phyloP scores from a whole-genome alignment of 2,797 vertebrate genomes.

The Takifugu rubripes region DNA sequence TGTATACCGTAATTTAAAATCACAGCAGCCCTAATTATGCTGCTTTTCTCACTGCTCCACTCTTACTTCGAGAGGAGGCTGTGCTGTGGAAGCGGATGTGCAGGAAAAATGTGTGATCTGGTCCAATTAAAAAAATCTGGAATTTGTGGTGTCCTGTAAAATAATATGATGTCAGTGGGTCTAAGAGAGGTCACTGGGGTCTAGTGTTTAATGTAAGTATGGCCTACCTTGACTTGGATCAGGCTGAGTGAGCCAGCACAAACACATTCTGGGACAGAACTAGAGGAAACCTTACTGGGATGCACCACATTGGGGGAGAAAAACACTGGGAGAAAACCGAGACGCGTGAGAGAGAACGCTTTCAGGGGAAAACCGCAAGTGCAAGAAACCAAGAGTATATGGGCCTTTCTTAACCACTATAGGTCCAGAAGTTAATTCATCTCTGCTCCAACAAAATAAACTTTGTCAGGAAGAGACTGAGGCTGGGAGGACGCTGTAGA shows the following conservation, averaged over 20 bases:
- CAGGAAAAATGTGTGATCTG: neutral
- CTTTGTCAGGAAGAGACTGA: constrained; percentile 33
- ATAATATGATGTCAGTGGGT: constrained; percentile 65
- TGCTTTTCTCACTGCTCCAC: constrained; percentile 12
- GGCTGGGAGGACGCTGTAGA: constrained; percentile 34
- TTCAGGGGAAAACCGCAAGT: constrained; percentile 52
- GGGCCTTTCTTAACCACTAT: constrained; percentile 58
- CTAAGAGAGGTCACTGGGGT: constrained; percentile 24
- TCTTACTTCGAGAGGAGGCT: constrained; percentile 23
- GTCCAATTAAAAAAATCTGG: constrained; percentile 17
- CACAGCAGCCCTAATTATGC: constrained; percentile 44
- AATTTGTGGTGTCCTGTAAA: constrained; percentile 29
- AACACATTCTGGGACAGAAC: constrained; percentile 65
- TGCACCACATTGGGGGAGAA: constrained; percentile 45
- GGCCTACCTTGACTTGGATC: constrained; percentile 30
- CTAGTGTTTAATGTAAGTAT: constrained; percentile 43
- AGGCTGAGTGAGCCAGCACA: constrained; percentile 59
- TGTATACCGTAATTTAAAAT: constrained; percentile 42
- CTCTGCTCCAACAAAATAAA: constrained; percentile 54
- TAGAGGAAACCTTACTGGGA: constrained; percentile 53
- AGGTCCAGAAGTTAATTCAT: constrained; percentile 63
- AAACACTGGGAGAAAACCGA: constrained; percentile 67
- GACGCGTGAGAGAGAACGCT: constrained; percentile 71
- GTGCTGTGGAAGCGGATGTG: constrained; percentile 31
- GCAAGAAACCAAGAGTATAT: constrained; percentile 60